A percentile compares a stretch with the other conserved stretches of the same genome.
These are phyloP conservation scores for Stenoptilia bipunctidactyla DNA, from an alignment of 2,888 invertebrate species.

Conservation along the genomic window DNA sequence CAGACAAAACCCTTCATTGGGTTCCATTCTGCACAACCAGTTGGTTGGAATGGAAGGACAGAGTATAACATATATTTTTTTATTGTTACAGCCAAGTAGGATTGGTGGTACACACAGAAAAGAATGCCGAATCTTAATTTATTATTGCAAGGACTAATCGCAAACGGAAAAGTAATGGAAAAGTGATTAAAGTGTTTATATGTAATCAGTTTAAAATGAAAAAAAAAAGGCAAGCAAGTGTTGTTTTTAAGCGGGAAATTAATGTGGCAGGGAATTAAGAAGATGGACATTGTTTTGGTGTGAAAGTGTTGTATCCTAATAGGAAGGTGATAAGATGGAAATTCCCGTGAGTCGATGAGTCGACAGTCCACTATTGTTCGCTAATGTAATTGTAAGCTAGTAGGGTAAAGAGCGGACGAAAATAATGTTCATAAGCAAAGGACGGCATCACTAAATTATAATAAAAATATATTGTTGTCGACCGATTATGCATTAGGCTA, in stretches of 20 bases:
- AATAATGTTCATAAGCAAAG: conserved; percentile 22
- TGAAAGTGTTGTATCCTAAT: conserved; percentile 69
- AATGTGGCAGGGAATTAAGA: conserved; percentile 35
- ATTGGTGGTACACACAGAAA: conserved; percentile 23
- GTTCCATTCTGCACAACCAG: too few relatives aligned
- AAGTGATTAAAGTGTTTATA: conserved; percentile 49
- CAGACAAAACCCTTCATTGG: too few relatives aligned
- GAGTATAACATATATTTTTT: too few relatives aligned
- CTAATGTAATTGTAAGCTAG: conserved; percentile 36
- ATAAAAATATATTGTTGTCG: conserved; percentile 28
- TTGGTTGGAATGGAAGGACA: too few relatives aligned
- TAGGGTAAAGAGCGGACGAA: conserved; percentile 33
- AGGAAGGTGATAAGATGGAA: conserved; percentile 54
- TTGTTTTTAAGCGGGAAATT: conserved; percentile 45
- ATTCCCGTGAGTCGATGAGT: conserved; percentile 46
- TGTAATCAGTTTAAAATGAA: conserved; percentile 35
- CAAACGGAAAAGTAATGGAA: conserved; percentile 58
- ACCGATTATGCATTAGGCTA: conserved; percentile 37
- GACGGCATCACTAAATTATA: conserved; percentile 36
- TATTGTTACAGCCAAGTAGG: conserved; percentile 51
- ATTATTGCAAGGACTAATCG: conserved; percentile 64
- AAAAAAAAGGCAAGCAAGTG: conserved; percentile 11
- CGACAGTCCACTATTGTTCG: conserved; percentile 31
- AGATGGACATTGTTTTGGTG: conserved; percentile 62
- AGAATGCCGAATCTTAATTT: conserved; percentile 63